Base-by-base conservation (phyloP, 2,888 invertebrate species). In the Crematogaster levior region DNA sequence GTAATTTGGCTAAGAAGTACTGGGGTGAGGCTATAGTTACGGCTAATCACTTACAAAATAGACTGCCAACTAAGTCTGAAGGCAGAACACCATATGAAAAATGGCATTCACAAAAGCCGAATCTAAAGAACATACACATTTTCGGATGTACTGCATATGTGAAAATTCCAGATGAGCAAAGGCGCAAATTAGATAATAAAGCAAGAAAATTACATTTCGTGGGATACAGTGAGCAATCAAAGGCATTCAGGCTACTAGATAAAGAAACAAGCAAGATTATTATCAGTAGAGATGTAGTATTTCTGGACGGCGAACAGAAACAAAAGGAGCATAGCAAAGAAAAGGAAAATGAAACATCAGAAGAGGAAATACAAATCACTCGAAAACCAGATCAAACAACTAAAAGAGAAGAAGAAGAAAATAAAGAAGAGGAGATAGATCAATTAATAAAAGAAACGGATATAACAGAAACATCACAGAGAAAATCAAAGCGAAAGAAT, bases 11-110 rank as follows among this genome's bases (percentile, higher is more conserved):
- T 1, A 61, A 61, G 15, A 61, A 61, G 3, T 73, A 73, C 24
- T 73, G 73, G 73, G 37, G 73, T 7, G 73, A 73, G 10, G 73
- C 73, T 6, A 30, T 73, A 18, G 40, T 24, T 12, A 73, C 73
- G 0, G 73, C 18, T 24, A 73, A 73, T 43, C 30, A 58, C 7
- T 9, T 70, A 3, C 70, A 70, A 34, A 70, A 70, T 24, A 70
- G 53, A 21, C n/a, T 70, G 5, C 70, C 53, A 0, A 30, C 24
- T 15, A 70, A 21, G 6, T 30, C 70, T 7, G 5, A 9, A 6
- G n/a, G n/a, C n/a, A 37, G 7, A 18, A 70, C 53, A 18, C 51
- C 70, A 21, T 51, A 60, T 10, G 37, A 61, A 37, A 37, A 12
- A 61, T 61, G 61, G 61, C 12, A 37, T 21, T 21, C 10, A 21